phyloP scores from a whole-genome alignment of 1,140 invertebrate species.

The Venturia canescens region DNA sequence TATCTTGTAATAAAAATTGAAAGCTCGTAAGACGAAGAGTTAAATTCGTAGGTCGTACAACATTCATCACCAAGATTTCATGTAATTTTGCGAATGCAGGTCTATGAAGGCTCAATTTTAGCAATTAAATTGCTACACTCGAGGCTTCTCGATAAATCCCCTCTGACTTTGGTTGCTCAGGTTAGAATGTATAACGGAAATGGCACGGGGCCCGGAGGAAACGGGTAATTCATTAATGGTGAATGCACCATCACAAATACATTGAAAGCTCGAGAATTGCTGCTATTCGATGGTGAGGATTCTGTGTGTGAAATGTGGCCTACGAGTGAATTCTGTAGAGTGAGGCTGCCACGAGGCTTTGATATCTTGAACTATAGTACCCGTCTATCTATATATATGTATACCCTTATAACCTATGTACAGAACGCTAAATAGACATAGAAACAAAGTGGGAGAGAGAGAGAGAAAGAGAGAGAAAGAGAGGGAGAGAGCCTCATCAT shows the following conservation, averaged over 20 bases:
- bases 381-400: background rate
- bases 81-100: background rate
- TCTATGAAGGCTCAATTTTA: background rate
- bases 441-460: too few relatives aligned
- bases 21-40: background rate
- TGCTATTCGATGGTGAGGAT: constrained; percentile 8
- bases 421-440: too few relatives aligned
- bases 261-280: background rate
- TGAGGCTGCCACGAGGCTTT: constrained; percentile 10
- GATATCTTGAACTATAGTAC: constrained; percentile 2
- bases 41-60: background rate
- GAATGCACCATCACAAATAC: constrained; percentile 2
- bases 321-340: constrained; percentile 20
- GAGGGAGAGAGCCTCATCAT: background rate
- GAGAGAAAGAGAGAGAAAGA: too few relatives aligned
- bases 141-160: background rate
- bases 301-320: constrained; percentile 25
- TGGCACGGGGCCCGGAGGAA: background rate
- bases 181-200: background rate
- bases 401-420: too few relatives aligned
- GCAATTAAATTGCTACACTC: constrained; percentile 16
- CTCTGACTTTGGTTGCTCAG: background rate
- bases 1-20: background rate
- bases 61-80: background rate
- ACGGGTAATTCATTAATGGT: constrained; percentile 7